Evolutionary conservation across 2,888 invertebrate species (phyloP).

Genomic region (Cosmia pyralina): DNA sequence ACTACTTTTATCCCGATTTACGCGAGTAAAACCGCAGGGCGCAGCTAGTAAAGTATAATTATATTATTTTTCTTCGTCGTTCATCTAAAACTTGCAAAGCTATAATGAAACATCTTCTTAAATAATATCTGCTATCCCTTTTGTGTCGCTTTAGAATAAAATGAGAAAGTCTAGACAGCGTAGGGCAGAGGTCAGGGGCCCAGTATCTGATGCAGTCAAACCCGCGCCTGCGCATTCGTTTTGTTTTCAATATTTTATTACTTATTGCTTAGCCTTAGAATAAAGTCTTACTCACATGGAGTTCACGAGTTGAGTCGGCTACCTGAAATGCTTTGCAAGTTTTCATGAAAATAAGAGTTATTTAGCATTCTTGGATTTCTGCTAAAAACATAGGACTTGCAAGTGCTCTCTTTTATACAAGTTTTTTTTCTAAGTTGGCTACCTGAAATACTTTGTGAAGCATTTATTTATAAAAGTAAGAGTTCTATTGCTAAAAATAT

Average conservation of each 20-base stretch:
- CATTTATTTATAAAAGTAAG: too few relatives aligned
- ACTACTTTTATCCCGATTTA: too few relatives aligned
- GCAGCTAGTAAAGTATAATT: too few relatives aligned
- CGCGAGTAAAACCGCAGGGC: too few relatives aligned
- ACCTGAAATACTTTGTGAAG: too few relatives aligned
- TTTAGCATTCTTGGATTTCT: not conserved
- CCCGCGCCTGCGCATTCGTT: slow-evolving; percentile 29
- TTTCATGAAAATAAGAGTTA: not conserved
- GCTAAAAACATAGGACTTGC: too few relatives aligned
- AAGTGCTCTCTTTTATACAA: not conserved
- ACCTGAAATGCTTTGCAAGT: not conserved
- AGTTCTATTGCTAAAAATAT: too few relatives aligned
- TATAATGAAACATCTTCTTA: not conserved
- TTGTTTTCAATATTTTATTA: slow-evolving; percentile 52
- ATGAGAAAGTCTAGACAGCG: slow-evolving; percentile 36
- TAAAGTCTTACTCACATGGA: slow-evolving; percentile 4
- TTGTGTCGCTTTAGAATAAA: slow-evolving; percentile 44
- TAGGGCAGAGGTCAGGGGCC: slow-evolving; percentile 48
- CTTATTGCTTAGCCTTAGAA: slow-evolving; percentile 41
- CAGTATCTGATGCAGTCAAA: slow-evolving; percentile 59
- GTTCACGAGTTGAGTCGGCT: not conserved
- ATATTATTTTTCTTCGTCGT: not conserved
- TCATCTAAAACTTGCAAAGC: not conserved
- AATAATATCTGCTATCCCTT: slow-evolving; percentile 23
- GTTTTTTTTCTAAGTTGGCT: too few relatives aligned